Evolutionary conservation across 2,888 invertebrate genomes (phyloP), one percentile per base, ranked within the genome.

Genomic region (Eueremaeus valkanovi): DNA sequence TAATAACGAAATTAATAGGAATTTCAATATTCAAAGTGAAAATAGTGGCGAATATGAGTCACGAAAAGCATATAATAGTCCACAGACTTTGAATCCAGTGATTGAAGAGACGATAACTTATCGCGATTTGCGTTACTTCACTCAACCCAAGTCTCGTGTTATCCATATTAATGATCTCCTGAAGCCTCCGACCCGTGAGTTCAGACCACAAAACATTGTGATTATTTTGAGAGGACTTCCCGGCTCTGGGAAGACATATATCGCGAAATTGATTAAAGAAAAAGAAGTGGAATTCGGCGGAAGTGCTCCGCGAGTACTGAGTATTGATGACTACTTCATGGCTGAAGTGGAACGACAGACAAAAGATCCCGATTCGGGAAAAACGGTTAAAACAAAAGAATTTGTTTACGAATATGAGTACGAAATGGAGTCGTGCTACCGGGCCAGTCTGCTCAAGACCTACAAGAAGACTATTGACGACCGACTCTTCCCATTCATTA

Each of bases 311-410:
- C 87, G 96, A 79, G 93, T 97, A 81, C 87, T 97, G 82, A 94
- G 93, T 77, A 88, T 97, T 77, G 96, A 97, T 83, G 96, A 97
- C 85, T 97, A 97, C 84, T 97, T 95, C 80, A 90, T 95, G 88
- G 89, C 91, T 76, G 85, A 86, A 79, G 86, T 84, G 72, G 91
- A 91, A 82, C 87, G 88, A 3, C 86, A 88, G 78, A 90, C 90
- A 73, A 86, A 84, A 72, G 90, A 91, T 82, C 87, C 88, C 3
- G 86, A 88, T 78, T 90, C 90, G 77, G 92, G 92, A 18, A 90
- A 90, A 83, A 88, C 87, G 82, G 87, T 90, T 82, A 84, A 86
- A 73, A n/a, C 21, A 3, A 51, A 51, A 51, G 89, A 90, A 77
- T 88, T 92, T 85, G 89, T 90, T 79, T 94, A 95, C 83, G 95